Base-by-base conservation (phyloP, 2,888 invertebrate species). In the Epistrophella euchroma region DNA sequence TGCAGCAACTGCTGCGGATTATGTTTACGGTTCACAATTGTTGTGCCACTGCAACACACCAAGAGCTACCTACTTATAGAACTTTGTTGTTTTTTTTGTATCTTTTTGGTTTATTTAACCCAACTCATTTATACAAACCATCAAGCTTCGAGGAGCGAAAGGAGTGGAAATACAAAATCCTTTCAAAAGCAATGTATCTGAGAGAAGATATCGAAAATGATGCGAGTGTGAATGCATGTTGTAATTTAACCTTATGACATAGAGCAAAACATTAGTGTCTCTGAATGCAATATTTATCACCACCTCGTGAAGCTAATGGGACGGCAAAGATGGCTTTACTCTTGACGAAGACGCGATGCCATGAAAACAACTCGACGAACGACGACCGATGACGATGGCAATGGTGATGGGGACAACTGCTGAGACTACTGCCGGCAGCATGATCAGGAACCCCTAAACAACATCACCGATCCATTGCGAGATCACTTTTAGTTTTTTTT, bases 161-260 rank as follows among this genome's bases (percentile, higher is more conserved):
- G 15, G 68, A 25, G 45, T 64, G 62, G 19, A 25, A 19, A 50
- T 52, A 52, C 37, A 68, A 68, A 74, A 79, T 75, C 81, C 60
- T 78, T 78, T 76, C 78, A 52, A 64, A 74, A 62, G 76, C 68
- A 25, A 66, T 77, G 83, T 87, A 85, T 88, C 84, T 64, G 75
- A 71, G 77, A 56, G 58, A 22, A 80, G 87, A 84, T 79, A 86
- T 86, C 86, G 84, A 85, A 87, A 88, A 88, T 88, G 88, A 88
- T 88, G 88, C 88, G 88, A 88, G 88, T 89, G 89, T 88, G 89
- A 89, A 88, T 89, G 88, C 89, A 89, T 89, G 89, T 89, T 89
- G 89, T 89, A 89, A 89, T 89, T 89, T 90, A 89, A 89, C 90
- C 90, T 89, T 89, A 88, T 90, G 90, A 90, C 90, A 89, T 88